Conservation (phyloP, 2,113 vertebrate genomes). For the Agapornis roseicollis region DNA sequence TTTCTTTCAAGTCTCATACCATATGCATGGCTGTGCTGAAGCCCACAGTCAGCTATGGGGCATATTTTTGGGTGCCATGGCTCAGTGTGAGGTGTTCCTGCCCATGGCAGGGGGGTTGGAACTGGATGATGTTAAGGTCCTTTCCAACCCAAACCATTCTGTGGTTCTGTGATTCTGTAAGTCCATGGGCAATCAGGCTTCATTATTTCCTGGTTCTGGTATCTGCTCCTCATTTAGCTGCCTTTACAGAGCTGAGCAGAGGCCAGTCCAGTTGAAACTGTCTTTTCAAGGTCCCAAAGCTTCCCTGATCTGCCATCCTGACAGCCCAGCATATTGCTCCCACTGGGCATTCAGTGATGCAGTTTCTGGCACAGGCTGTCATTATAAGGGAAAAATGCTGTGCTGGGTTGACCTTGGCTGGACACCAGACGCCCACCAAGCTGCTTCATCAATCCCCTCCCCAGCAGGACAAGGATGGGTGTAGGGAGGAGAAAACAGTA, state of each 20-base stretch:
- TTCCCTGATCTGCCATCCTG: neutral
- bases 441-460: neutral
- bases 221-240: neutral
- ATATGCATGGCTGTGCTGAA: neutral
- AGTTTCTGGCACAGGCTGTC: neutral
- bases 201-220: fast-evolving
- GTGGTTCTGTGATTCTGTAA: neutral
- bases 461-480: neutral
- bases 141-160: too few relatives aligned
- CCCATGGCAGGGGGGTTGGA: too few relatives aligned
- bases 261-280: neutral
- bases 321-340: neutral
- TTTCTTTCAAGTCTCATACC: neutral
- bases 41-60: neutral
- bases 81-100: too few relatives aligned
- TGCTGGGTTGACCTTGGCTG: neutral
- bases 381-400: neutral
- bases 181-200: neutral
- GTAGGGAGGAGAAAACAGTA: neutral
- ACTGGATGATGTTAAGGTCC: too few relatives aligned
- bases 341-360: neutral
- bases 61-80: neutral
- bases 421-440: fast-evolving
- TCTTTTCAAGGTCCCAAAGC: neutral
- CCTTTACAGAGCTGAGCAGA: neutral